Conservation (phyloP, 2,888 invertebrate genomes). For the Glyphotaelius pellucidus region DNA sequence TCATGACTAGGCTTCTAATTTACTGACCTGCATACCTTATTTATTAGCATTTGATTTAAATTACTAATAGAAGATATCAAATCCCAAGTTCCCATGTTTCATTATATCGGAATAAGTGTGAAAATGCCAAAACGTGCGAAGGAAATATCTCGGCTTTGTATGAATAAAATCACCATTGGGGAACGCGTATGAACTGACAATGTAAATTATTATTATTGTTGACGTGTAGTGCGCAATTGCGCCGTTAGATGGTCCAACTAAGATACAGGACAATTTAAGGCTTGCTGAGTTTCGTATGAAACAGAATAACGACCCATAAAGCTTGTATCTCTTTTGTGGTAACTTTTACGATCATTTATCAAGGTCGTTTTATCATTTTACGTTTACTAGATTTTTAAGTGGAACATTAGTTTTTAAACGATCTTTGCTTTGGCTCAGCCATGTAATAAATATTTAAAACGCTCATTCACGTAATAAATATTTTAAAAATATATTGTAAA, state of each 20-base stretch:
- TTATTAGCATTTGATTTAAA: no score
- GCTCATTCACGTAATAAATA: neutral
- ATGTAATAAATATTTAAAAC: no score
- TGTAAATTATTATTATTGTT: constrained; percentile 7
- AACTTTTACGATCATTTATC: constrained; percentile 52
- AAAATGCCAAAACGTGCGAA: neutral
- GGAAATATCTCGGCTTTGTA: neutral
- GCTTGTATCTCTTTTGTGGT: constrained; percentile 42
- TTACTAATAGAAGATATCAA: neutral
- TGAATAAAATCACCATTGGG: constrained; percentile 45
- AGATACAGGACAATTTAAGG: constrained; percentile 27
- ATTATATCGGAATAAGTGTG: neutral
- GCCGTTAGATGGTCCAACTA: constrained; percentile 13
- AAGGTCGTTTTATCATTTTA: constrained; percentile 14
- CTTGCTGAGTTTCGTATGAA: constrained; percentile 25
- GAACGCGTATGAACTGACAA: neutral
- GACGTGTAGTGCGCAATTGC: constrained; percentile 22
- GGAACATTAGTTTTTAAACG: neutral
- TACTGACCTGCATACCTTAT: no score
- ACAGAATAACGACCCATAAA: constrained; percentile 55
- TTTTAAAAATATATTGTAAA: no score
- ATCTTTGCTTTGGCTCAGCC: neutral
- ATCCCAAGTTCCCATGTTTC: neutral
- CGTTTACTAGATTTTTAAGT: neutral
- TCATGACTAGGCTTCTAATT: no score